These are phyloP conservation scores for Tenualosa ilisha DNA, from an alignment of 2,797 vertebrate genomes.

Conservation along the genomic window DNA sequence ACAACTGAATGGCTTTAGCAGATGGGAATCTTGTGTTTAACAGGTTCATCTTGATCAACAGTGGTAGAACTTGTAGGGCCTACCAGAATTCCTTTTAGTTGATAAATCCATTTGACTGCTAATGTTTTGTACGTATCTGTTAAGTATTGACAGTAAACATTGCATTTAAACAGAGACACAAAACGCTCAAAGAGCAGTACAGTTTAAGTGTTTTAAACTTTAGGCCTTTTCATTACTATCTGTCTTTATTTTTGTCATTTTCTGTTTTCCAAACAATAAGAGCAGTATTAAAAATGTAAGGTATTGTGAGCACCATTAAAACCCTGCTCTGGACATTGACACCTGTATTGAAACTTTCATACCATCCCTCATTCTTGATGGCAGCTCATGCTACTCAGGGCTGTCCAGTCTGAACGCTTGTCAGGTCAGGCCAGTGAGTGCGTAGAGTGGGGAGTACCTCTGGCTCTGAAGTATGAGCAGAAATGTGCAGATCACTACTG, in stretches of 20 bases:
- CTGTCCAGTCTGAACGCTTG: background rate
- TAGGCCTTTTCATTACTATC: background rate
- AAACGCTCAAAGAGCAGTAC: too few relatives aligned
- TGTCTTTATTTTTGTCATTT: background rate
- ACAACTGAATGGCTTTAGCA: too few relatives aligned
- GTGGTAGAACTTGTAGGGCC: too few relatives aligned
- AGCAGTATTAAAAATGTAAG: background rate
- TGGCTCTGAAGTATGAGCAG: background rate
- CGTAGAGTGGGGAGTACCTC: background rate
- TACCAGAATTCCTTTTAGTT: background rate
- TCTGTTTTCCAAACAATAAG: background rate
- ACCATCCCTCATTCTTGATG: background rate
- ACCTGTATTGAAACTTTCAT: background rate
- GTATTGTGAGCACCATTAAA: background rate
- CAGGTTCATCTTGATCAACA: too few relatives aligned
- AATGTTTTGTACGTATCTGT: background rate
- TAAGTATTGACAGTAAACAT: too few relatives aligned
- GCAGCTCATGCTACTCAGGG: background rate
- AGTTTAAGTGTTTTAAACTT: background rate
- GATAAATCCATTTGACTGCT: background rate
- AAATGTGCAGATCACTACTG: background rate
- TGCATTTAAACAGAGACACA: too few relatives aligned
- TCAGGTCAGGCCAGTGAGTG: background rate
- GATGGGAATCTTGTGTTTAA: too few relatives aligned
- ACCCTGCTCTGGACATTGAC: background rate